Evolutionary conservation across 2,797 vertebrate species (phyloP).

Genomic region (Betta splendens): DNA sequence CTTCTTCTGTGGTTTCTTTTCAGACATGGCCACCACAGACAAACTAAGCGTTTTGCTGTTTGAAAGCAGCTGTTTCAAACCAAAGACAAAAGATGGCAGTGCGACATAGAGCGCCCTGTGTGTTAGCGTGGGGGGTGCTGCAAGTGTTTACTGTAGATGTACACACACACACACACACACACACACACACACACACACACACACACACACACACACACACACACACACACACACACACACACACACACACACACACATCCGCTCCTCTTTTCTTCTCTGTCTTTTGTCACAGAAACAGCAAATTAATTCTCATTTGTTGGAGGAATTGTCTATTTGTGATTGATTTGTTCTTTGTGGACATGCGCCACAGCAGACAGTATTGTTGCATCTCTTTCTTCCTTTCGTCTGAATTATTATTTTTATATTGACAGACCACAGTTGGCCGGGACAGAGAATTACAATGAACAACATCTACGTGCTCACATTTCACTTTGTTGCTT

Average conservation of each 20-base stretch:
- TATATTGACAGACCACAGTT: conserved; percentile 30
- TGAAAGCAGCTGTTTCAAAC: conserved; percentile 50
- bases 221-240: background rate
- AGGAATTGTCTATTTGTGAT: conserved; percentile 43
- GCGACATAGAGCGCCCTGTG: conserved; percentile 34
- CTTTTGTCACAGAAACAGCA: conserved; percentile 50
- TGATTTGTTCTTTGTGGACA: conserved; percentile 45
- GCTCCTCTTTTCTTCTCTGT: conserved; percentile 31
- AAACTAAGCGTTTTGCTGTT: conserved; percentile 35
- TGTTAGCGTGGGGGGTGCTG: conserved; percentile 30
- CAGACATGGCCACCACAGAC: background rate
- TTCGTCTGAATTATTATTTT: conserved; percentile 18
- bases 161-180: conserved; percentile 19
- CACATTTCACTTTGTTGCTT: background rate
- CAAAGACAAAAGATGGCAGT: conserved; percentile 51
- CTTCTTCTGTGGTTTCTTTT: conserved; percentile 3
- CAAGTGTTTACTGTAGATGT: conserved; percentile 25
- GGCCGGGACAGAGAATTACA: background rate
- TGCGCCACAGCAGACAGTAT: conserved; percentile 27
- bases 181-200: too few species aligned
- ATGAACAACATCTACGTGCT: conserved; percentile 28
- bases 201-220: background rate
- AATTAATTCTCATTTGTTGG: conserved; percentile 35
- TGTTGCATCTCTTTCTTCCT: conserved; percentile 24
- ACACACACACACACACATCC: conserved; percentile 34